Conservation (phyloP, 2,113 vertebrate species). For the Oryctolagus cuniculus region mOryCun1.1 NC_091441.1:57118001-57118500, state of each 20-base stretch:
- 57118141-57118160: background rate
- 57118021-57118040: background rate
- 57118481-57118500: background rate
- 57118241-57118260: background rate
- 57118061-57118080: background rate
- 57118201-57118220: background rate
- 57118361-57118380: conserved; percentile 5
- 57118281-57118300: background rate
- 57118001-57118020: background rate
- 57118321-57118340: background rate
- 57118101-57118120: background rate
- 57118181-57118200: background rate
- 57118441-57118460: conserved; percentile 38
- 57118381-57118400: background rate
- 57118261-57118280: background rate
- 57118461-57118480: conserved; percentile 37
- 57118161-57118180: background rate
- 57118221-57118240: background rate
- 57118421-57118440: conserved; percentile 43
- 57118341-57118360: background rate
- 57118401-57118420: background rate
- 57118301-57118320: background rate
- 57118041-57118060: background rate
- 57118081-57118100: background rate
- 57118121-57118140: background rate